Base-by-base conservation (phyloP, 2,797 vertebrate species). In the Discoglossus pictus region DNA sequence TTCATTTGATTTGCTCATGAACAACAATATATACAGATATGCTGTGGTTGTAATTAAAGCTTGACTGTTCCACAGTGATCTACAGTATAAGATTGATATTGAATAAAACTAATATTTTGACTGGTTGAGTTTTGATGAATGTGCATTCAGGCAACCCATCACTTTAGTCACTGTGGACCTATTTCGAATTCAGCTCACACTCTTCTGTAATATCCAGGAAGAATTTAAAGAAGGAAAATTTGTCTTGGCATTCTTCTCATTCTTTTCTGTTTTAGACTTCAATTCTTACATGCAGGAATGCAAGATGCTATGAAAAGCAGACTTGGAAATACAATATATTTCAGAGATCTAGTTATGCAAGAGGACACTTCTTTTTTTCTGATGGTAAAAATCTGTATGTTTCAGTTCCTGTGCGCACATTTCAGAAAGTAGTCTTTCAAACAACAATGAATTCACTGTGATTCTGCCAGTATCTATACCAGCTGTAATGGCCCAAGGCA, bases 81-180 rank as follows among this genome's bases (percentile, higher is more conserved):
- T 9, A 18, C 6, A 7, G 38, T 16, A 31, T 51, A 51, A 39
- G 18, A 40, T 38, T 6, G 20, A 27, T n/a, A 60, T 68, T 53
- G 43, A 31, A 51, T 23, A 40, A 31, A 42, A 24, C 52, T 71
- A 59, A 71, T 65, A 64, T 64, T 71, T 59, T 50, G 68, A 64
- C 61, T 65, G 58, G 53, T 35, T 18, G 55, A 64, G 68, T 59
- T 65, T 59, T 71, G 68, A 71, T 64, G 61, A 71, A 71, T 71
- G 61, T 59, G 68, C 21, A 48, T 70, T 71, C 52, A 64, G 46
- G 55, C 61, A 58, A 55, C 24, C 44, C 42, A 71, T 65, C 61
- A 38, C 24, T 39, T 71, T 44, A 71, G 61, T 64, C 53, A 65
- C 68, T 64, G 52, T 42, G 42, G 39, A 43, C 20, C 68, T 65